Conservation (phyloP, 2,888 invertebrate species). For the Anagyrus pseudococci region DNA sequence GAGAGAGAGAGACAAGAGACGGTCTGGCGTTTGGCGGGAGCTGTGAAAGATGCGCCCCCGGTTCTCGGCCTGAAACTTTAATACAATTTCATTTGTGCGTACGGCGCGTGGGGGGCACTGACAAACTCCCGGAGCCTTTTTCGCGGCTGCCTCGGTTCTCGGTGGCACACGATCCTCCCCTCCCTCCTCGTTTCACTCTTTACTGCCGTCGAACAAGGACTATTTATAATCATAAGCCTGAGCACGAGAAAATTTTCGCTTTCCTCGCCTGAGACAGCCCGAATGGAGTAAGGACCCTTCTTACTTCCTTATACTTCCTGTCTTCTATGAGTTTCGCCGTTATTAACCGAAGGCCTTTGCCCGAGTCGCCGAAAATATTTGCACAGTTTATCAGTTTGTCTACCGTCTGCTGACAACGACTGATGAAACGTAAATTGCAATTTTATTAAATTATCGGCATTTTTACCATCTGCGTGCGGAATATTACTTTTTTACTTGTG, state of each 20-base stretch:
- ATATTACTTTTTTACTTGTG: too few relatives aligned
- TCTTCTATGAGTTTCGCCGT: constrained; percentile 1
- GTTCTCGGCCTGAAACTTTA: constrained; percentile 60
- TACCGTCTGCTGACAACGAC: neutral
- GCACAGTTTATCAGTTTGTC: neutral
- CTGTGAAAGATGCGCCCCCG: constrained; percentile 36
- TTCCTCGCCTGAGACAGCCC: constrained; percentile 16
- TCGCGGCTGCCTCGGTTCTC: constrained; percentile 16
- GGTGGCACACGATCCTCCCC: constrained; percentile 3
- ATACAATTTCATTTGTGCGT: constrained; percentile 61
- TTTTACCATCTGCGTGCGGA: neutral
- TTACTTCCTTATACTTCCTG: too few relatives aligned
- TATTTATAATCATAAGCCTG: constrained; percentile 58
- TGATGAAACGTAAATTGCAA: neutral
- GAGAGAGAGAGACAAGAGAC: constrained; percentile 28
- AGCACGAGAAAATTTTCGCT: constrained; percentile 32
- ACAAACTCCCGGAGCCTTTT: constrained; percentile 53
- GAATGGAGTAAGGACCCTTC: too few relatives aligned
- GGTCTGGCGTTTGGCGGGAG: neutral
- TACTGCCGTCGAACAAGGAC: constrained; percentile 55
- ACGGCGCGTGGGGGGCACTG: constrained; percentile 57
- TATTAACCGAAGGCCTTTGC: constrained; percentile 26
- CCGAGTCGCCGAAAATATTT: constrained; percentile 11
- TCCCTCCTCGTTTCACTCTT: constrained; percentile 46
- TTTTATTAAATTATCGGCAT: constrained; percentile 1